Evolutionary conservation across 2,113 vertebrate species (phyloP), one percentile per base, ranked within the genome.

Genomic region (Prochilodus magdalenae): DNA sequence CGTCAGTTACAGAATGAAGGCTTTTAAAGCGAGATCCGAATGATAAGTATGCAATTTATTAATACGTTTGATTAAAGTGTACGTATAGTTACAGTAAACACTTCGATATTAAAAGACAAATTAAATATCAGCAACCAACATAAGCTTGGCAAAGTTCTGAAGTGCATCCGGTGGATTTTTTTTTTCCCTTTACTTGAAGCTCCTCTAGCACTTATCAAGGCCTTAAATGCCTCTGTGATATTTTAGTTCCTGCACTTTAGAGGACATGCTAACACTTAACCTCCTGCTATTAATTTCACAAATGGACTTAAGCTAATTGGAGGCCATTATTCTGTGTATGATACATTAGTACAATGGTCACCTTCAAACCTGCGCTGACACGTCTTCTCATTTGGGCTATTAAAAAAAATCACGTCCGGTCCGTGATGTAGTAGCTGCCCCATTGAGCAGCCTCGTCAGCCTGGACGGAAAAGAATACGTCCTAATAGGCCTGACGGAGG

Each of bases 241-340:
- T 79, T 85, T 82, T 40, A 78, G 10, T 69, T n/a, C 33, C 53
- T 15, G 14, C 69, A 69, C 60, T 76, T 83, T 30, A 88, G 83
- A 92, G 88, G 88, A 88, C 85, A 83, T 75, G 33, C 80, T 90
- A 91, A 88, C 90, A 86, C 89, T 89, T 86, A 84, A 86, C 86
- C 86, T 85, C 87, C 85, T 79, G 71, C 87, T 85, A 90, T 92
- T 93, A 88, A 91, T 92, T 91, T 92, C 89, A 80, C 84, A 88
- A 93, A 93, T 89, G 85, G 88, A 90, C 85, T 90, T 47, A 6
- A 87, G 91, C 85, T 93, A 92, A 93, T 93, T 93, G 88, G 81
- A 88, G 86, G 89, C 90, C 83, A 91, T 93, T 93, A 91, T 91
- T 84, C 5, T 87, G 82, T 86, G 83, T 88, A 88, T 91, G 82